Conservation (phyloP, 2,797 vertebrate genomes). For the Catostomus latipinnis region DNA sequence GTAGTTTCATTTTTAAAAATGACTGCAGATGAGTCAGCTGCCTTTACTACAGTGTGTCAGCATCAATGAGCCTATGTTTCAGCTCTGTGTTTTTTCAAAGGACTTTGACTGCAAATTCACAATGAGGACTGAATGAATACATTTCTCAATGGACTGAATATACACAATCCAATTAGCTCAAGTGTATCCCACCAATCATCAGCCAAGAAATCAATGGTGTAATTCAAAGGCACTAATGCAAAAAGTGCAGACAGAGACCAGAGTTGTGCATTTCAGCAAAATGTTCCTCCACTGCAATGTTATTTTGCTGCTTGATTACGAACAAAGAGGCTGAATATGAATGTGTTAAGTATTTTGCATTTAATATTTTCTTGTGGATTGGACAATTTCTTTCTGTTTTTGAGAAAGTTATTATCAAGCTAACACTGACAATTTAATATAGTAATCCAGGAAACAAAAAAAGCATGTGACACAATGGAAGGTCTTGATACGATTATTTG, state of each 20-base stretch:
- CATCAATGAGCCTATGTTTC: not conserved
- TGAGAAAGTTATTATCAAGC: too few relatives aligned
- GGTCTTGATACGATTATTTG: too few relatives aligned
- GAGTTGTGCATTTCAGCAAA: slow-evolving; percentile 1
- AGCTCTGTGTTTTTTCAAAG: slow-evolving; percentile 30
- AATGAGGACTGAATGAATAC: not conserved
- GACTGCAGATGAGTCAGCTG: slow-evolving; percentile 38
- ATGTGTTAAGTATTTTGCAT: not conserved
- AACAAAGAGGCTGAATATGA: too few relatives aligned
- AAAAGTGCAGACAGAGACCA: slow-evolving; percentile 42
- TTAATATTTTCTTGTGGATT: too few relatives aligned
- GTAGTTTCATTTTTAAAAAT: slow-evolving; percentile 20
- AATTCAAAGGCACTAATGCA: slow-evolving; percentile 40
- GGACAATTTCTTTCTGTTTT: too few relatives aligned
- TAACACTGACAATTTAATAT: too few relatives aligned
- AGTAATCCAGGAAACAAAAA: too few relatives aligned
- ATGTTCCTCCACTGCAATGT: not conserved
- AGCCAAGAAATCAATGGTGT: slow-evolving; percentile 51
- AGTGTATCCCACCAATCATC: slow-evolving; percentile 53
- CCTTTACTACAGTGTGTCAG: slow-evolving; percentile 7
- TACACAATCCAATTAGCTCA: slow-evolving; percentile 57
- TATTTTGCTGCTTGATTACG: not conserved
- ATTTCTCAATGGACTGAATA: not conserved
- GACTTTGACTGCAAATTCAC: slow-evolving; percentile 33
- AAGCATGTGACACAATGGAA: too few relatives aligned